These are phyloP conservation scores for Propithecus coquereli DNA, from an alignment of 2,113 vertebrate genomes.

Conservation along the genomic window DNA sequence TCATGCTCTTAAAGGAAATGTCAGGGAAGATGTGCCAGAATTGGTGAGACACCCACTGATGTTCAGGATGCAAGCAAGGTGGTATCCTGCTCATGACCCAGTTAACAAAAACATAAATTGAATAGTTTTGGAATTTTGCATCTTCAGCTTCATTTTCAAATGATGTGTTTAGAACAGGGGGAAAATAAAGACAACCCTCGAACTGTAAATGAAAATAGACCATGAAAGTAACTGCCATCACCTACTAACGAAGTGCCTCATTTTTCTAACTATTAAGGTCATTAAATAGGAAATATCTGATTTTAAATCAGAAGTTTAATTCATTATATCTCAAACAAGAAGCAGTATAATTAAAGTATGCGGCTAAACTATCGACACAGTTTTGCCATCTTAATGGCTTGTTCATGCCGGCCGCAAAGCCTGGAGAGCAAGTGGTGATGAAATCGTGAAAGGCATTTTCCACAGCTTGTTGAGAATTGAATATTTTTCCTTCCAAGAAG, in stretches of 20 bases:
- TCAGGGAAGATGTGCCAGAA: neutral
- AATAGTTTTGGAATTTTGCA: neutral
- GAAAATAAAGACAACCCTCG: neutral
- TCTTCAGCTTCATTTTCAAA: neutral
- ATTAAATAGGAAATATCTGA: too few species aligned
- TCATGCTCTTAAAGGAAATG: neutral
- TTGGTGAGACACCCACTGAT: neutral
- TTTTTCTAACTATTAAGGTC: neutral
- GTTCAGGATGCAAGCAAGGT: neutral
- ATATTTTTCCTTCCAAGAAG: too few species aligned
- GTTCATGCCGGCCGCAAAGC: too few species aligned
- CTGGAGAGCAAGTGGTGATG: too few species aligned
- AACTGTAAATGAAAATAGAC: neutral
- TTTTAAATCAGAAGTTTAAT: too few species aligned
- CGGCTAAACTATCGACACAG: too few species aligned
- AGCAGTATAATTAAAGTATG: too few species aligned
- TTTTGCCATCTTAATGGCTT: too few species aligned
- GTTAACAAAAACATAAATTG: neutral
- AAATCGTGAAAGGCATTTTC: too few species aligned
- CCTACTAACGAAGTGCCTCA: accelerated
- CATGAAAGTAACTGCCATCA: neutral
- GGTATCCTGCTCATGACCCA: neutral
- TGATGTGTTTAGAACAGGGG: neutral
- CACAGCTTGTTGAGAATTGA: too few species aligned
- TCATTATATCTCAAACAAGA: too few species aligned